Conservation (phyloP, 1,140 invertebrate species). For the Nasonia giraulti region DNA sequence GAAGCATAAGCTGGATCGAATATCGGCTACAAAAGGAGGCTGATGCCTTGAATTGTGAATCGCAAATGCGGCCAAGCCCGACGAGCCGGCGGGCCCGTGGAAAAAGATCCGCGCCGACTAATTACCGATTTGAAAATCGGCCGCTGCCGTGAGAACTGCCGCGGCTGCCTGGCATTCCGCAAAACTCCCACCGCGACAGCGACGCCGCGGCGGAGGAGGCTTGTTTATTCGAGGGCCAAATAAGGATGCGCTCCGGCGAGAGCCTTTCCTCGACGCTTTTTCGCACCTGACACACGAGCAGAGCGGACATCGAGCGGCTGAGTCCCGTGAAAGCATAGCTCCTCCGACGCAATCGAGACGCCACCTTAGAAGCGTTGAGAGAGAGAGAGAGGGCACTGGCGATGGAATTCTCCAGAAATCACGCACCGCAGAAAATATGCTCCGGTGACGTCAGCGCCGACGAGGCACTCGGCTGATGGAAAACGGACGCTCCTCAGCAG, state of each 20-base stretch:
- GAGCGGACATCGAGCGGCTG: too few relatives aligned
- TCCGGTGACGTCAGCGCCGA: neutral
- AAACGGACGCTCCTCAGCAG: neutral
- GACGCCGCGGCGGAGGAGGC: neutral
- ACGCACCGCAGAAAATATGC: neutral
- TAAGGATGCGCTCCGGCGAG: neutral
- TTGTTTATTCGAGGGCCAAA: conserved; percentile 6
- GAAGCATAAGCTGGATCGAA: neutral
- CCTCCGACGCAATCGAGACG: too few relatives aligned
- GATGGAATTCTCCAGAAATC: neutral
- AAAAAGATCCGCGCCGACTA: neutral
- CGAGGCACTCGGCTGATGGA: neutral
- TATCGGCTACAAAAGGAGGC: too few relatives aligned
- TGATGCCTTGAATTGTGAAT: too few relatives aligned
- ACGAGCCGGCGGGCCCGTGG: too few relatives aligned
- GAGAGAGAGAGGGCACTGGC: too few relatives aligned
- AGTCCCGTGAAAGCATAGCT: too few relatives aligned
- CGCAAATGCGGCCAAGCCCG: too few relatives aligned
- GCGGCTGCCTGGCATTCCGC: neutral
- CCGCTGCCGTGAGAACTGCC: neutral
- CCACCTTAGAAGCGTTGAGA: too few relatives aligned
- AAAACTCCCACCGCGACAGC: neutral
- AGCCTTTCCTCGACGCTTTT: neutral
- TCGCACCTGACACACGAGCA: neutral
- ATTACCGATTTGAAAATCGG: neutral